Conservation (phyloP, 2,113 vertebrate genomes). For the Petromus typicus region DNA sequence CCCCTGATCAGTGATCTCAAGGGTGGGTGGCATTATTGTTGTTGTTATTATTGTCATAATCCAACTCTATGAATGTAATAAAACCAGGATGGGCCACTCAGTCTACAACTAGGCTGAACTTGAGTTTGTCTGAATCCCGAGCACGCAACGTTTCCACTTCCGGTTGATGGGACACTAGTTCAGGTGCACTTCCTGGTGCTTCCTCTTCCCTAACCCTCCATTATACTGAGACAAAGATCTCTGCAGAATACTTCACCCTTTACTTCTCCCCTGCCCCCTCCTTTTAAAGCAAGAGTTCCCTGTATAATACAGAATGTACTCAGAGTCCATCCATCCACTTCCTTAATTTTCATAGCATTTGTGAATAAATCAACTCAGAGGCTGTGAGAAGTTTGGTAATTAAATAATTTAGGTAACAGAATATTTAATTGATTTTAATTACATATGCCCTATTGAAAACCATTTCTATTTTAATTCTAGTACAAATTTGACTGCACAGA, state of each 20-base stretch:
- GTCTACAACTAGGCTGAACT: background rate
- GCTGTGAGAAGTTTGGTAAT: constrained; percentile 78
- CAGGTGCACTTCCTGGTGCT: background rate
- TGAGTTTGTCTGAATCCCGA: background rate
- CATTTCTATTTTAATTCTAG: constrained; percentile 73
- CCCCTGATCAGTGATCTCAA: background rate
- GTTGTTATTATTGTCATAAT: background rate
- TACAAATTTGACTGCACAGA: constrained; percentile 60
- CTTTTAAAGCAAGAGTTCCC: background rate
- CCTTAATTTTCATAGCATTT: constrained; percentile 70
- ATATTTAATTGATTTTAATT: constrained; percentile 84
- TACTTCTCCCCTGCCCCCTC: background rate
- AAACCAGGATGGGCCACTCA: background rate
- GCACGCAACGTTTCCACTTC: background rate
- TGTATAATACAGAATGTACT: background rate
- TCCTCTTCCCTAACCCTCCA: background rate
- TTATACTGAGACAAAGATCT: background rate
- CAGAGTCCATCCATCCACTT: constrained; percentile 46
- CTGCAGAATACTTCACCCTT: background rate
- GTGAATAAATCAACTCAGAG: constrained; percentile 76
- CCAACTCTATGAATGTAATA: background rate
- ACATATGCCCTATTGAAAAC: constrained; percentile 65
- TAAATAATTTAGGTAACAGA: constrained; percentile 82
- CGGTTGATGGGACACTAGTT: background rate
- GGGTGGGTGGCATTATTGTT: background rate